Evolutionary conservation across 2,113 vertebrate species (phyloP).

Genomic region (Periophthalmodon schlosseri): DNA sequence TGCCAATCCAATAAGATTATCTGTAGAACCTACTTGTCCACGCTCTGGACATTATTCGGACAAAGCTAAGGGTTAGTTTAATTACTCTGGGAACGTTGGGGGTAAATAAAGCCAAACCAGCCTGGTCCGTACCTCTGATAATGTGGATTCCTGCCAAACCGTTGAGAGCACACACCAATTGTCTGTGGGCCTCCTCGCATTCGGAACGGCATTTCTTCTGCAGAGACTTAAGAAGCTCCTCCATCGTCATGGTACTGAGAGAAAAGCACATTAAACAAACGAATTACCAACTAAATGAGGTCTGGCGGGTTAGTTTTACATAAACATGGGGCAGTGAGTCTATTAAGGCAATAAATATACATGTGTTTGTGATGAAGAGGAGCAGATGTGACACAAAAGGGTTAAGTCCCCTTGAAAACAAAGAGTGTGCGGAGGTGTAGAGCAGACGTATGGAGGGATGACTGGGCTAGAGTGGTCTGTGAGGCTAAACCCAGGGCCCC

Average conservation of each 20-base stretch:
- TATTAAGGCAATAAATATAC: slow-evolving; percentile 22
- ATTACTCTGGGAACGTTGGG: slow-evolving; percentile 66
- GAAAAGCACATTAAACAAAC: slow-evolving; percentile 2
- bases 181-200: slow-evolving; percentile 96
- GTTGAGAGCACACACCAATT: slow-evolving; percentile 95
- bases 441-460: neutral
- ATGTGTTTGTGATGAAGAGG: slow-evolving; percentile 29
- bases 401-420: neutral
- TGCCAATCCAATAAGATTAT: slow-evolving; percentile 24
- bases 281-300: slow-evolving; percentile 34
- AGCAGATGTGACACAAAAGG: slow-evolving; percentile 27
- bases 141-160: slow-evolving; percentile 98
- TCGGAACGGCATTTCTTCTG: slow-evolving; percentile 98
- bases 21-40: neutral
- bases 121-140: slow-evolving; percentile 86
- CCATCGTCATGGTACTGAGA: slow-evolving; percentile 97
- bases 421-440: neutral
- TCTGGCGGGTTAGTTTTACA: slow-evolving; percentile 35
- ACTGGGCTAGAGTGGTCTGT: neutral
- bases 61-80: slow-evolving; percentile 37
- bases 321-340: slow-evolving; percentile 34
- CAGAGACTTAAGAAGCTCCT: slow-evolving; percentile 92
- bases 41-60: slow-evolving; percentile 5
- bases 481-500: neutral
- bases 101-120: neutral